A percentile compares a stretch with the other conserved stretches of the same genome.
Conservation (phyloP, 2,113 vertebrate genomes). For the Strix aluco region DNA sequence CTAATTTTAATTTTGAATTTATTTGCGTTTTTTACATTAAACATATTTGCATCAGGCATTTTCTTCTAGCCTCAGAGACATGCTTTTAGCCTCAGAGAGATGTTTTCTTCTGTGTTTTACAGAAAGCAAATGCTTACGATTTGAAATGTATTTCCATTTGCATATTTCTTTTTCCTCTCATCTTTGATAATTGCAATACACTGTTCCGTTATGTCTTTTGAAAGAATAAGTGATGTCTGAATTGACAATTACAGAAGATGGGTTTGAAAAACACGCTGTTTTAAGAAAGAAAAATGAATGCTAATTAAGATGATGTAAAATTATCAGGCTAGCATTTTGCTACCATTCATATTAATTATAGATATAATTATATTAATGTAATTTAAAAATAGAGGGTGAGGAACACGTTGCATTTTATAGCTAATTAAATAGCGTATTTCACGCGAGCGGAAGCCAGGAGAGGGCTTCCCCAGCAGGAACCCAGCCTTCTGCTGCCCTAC, state of each 20-base stretch:
- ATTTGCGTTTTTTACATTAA: neutral
- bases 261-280: neutral
- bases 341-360: neutral
- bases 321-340: neutral
- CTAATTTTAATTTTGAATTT: neutral
- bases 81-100: neutral
- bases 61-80: neutral
- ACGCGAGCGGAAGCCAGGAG: accelerated
- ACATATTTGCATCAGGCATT: neutral
- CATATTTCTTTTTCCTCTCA: neutral
- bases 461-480: neutral
- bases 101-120: neutral
- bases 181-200: neutral
- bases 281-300: neutral
- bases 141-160: neutral
- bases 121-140: neutral
- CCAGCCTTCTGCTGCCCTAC: no score
- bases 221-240: neutral
- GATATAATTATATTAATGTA: neutral
- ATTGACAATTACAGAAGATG: neutral
- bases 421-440: neutral
- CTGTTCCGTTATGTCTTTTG: neutral
- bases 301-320: neutral
- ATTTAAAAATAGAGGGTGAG: neutral
- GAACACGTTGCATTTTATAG: neutral